Conservation (phyloP, 2,797 vertebrate genomes). For the Parauchenoglanis ngamensis region DNA sequence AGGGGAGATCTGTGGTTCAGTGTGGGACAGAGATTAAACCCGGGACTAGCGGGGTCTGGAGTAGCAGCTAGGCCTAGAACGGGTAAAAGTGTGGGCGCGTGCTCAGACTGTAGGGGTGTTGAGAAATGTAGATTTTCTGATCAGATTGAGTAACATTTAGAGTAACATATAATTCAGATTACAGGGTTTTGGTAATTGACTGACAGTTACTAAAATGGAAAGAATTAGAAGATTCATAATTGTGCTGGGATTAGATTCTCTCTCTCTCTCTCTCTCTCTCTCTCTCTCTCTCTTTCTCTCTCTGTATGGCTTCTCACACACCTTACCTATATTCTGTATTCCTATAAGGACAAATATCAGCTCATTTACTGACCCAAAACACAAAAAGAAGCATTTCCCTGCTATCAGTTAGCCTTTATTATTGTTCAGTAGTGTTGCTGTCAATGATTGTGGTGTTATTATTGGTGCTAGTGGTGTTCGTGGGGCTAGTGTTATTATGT, state of each 20-base stretch:
- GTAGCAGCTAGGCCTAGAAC: neutral
- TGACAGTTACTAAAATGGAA: too few relatives aligned
- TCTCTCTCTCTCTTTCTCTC: neutral
- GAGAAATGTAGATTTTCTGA: neutral
- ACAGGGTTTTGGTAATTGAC: neutral
- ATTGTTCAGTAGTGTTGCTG: neutral
- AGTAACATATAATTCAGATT: neutral
- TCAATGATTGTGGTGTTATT: neutral
- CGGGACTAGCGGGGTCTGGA: neutral
- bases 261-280: constrained; percentile 11
- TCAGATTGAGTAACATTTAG: neutral
- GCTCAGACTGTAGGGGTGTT: neutral
- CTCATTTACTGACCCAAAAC: neutral
- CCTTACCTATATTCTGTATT: neutral
- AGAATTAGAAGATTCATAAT: neutral
- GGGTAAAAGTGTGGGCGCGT: neutral
- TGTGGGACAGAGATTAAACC: neutral
- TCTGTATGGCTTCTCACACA: neutral
- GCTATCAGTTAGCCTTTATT: neutral
- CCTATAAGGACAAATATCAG: neutral
- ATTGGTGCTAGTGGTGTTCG: neutral
- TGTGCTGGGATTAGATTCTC: neutral
- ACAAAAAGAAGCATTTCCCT: neutral
- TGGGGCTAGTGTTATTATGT: neutral
- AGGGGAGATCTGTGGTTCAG: neutral